Conservation (phyloP, 2,888 invertebrate genomes). For the Dicroscelio sp. region DNA sequence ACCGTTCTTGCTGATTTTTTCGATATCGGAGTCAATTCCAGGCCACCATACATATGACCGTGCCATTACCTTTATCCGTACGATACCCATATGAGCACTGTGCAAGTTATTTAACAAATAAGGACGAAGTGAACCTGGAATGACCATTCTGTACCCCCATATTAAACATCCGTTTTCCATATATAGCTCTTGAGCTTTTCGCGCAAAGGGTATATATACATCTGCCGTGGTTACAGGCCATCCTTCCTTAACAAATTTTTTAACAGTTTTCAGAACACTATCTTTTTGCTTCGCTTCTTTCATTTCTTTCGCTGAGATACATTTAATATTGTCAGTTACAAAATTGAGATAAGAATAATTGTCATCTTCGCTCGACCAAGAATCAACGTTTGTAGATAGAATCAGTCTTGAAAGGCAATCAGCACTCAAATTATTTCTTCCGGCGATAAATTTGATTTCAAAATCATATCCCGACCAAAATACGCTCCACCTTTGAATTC, state of each 20-base stretch:
- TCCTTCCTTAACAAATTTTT: neutral
- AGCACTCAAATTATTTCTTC: neutral
- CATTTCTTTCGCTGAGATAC: neutral
- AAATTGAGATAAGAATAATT: neutral
- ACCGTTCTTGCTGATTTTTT: conserved; percentile 74
- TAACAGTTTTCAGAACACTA: neutral
- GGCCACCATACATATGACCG: conserved; percentile 80
- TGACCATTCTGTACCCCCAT: conserved; percentile 52
- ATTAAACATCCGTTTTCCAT: conserved; percentile 30
- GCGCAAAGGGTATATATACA: neutral
- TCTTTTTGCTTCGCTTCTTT: neutral
- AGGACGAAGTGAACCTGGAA: neutral
- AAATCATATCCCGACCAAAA: conserved; percentile 78
- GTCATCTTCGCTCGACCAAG: neutral
- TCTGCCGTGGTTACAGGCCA: neutral
- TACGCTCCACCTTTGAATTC: conserved; percentile 67
- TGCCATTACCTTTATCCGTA: conserved; percentile 86
- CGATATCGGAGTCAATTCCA: conserved; percentile 86
- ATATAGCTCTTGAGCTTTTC: conserved; percentile 13
- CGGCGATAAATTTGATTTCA: conserved; percentile 19
- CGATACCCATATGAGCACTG: conserved; percentile 84
- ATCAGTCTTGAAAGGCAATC: neutral
- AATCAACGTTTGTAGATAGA: neutral
- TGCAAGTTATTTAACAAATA: conserved; percentile 61
- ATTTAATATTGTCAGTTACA: neutral